Percentiles rank a stretch among this genome's conserved stretches.
phyloP scores from a whole-genome alignment of 2,797 vertebrate genomes.

The Enteromius anoplus region DNA sequence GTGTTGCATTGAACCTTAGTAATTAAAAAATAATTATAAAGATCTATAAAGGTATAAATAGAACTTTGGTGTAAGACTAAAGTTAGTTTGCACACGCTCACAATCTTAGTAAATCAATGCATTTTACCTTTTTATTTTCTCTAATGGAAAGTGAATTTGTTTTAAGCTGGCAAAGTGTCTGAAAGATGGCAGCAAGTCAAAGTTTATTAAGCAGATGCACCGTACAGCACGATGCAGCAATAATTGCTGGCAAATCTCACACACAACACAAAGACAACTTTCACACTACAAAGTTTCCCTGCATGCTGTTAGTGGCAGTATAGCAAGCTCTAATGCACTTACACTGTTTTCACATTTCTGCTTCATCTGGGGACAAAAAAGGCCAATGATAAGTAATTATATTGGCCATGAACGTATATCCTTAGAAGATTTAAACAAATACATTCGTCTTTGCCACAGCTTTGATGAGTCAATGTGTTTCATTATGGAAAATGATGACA shows the following conservation, averaged over 20 bases:
- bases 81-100: not conserved
- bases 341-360: not conserved
- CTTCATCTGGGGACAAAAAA: not conserved
- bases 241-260: not conserved
- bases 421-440: constrained; percentile 9
- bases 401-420: not conserved
- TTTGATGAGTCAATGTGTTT: constrained; percentile 34
- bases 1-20: not conserved
- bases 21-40: not conserved
- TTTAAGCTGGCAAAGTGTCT: constrained; percentile 23
- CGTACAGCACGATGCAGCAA: constrained; percentile 10
- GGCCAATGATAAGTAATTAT: not conserved
- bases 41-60: not conserved
- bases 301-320: not conserved
- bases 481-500: constrained; percentile 21
- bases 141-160: not conserved
- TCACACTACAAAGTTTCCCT: not conserved
- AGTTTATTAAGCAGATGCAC: not conserved
- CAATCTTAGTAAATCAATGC: not conserved
- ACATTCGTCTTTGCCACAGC: constrained; percentile 13
- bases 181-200: constrained; percentile 12
- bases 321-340: not conserved
- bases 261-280: not conserved
- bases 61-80: not conserved
- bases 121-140: constrained; percentile 20